phyloP scores from a whole-genome alignment of 2,888 invertebrate species.

The Apamea epomidion region DNA sequence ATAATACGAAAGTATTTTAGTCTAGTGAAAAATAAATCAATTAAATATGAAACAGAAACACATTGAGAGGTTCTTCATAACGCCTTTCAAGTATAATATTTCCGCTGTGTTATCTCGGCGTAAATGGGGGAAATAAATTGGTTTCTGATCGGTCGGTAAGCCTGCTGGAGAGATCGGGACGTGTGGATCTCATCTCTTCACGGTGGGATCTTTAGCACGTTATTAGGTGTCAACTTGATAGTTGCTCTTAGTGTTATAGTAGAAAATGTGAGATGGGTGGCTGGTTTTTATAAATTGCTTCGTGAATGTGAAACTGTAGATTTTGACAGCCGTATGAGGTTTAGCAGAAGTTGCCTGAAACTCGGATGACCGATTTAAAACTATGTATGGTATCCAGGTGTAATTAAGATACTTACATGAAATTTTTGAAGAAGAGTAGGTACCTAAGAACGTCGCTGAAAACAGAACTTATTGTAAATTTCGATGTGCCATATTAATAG shows the following conservation, averaged over 20 bases:
- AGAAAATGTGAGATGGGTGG: not conserved
- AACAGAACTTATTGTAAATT: not conserved
- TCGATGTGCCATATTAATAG: not conserved
- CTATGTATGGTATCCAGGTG: too few relatives aligned
- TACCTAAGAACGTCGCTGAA: not conserved
- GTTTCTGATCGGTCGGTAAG: constrained; percentile 45
- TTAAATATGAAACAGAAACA: too few relatives aligned
- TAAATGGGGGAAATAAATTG: constrained; percentile 52
- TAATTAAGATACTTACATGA: too few relatives aligned
- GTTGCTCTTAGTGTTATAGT: too few relatives aligned
- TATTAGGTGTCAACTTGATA: constrained; percentile 35
- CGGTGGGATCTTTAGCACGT: constrained; percentile 14
- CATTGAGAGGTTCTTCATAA: constrained; percentile 22
- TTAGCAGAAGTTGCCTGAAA: not conserved
- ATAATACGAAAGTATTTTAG: too few relatives aligned
- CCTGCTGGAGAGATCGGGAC: constrained; percentile 12
- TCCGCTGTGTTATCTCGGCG: constrained; percentile 7
- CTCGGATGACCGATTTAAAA: not conserved
- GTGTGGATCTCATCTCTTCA: constrained; percentile 18
- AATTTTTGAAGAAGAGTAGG: not conserved
- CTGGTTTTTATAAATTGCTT: not conserved
- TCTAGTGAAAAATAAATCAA: too few relatives aligned
- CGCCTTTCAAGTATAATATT: constrained; percentile 10
- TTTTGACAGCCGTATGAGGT: not conserved
- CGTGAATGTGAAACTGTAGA: not conserved